Percentiles rank a stretch among this genome's conserved stretches.
phyloP scores from a whole-genome alignment of 2,797 vertebrate species.

The Mormyrops attenuatus region DNA sequence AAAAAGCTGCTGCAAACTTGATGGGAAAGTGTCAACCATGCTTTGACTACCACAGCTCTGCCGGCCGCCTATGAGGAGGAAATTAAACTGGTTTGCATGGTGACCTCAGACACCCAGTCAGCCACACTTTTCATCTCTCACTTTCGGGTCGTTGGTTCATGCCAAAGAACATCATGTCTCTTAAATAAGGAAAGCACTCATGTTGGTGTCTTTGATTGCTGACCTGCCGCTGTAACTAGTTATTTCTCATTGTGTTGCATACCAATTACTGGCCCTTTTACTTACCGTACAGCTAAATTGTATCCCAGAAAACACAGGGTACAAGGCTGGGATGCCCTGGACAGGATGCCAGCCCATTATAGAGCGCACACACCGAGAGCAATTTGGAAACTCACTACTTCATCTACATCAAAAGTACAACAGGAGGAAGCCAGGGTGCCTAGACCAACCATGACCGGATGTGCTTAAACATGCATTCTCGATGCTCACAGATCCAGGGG shows the following conservation, averaged over 20 bases:
- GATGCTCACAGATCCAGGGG: background rate
- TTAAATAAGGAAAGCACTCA: background rate
- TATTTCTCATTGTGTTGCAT: background rate
- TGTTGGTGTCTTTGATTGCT: background rate
- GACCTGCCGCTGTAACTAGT: background rate
- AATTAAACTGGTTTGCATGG: background rate
- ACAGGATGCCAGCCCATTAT: background rate
- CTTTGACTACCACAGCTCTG: background rate
- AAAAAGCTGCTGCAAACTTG: background rate
- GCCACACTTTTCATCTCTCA: background rate
- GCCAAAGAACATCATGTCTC: background rate
- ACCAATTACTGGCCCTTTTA: background rate
- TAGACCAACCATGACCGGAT: background rate
- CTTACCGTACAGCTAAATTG: background rate
- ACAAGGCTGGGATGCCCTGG: background rate
- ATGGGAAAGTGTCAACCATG: background rate
- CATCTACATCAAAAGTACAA: background rate
- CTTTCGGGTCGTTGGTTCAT: background rate
- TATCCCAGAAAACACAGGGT: background rate
- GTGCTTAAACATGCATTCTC: background rate
- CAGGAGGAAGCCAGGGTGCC: background rate
- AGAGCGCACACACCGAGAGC: background rate
- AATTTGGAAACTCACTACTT: background rate
- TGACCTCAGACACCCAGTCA: background rate
- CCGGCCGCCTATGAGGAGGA: background rate